Conservation (phyloP, 2,113 vertebrate species). For the Hydrochoerus hydrochaeris region DNA sequence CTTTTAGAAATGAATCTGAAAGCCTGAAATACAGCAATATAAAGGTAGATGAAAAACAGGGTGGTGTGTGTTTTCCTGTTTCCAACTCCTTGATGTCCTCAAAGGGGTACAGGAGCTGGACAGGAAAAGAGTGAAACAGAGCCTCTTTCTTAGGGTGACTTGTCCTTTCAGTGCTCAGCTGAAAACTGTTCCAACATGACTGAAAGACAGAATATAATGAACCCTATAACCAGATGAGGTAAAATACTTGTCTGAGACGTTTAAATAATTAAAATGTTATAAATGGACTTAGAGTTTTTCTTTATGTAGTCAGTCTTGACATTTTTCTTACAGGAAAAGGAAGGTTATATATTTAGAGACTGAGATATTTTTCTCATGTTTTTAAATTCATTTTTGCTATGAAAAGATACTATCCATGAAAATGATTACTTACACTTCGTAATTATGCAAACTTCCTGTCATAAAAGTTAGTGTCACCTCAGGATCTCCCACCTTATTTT, state of each 20-base stretch:
- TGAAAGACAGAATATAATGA: neutral
- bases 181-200: neutral
- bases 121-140: neutral
- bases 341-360: neutral
- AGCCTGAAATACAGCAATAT: neutral
- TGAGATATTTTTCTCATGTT: neutral
- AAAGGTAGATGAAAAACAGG: neutral
- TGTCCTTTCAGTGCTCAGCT: neutral
- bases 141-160: neutral
- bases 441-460: neutral
- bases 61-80: neutral
- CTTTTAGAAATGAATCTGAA: neutral
- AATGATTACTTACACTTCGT: neutral
- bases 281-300: neutral
- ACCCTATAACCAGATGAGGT: neutral
- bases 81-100: neutral
- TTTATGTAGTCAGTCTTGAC: neutral
- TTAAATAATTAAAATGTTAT: neutral
- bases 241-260: neutral
- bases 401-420: neutral
- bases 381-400: neutral
- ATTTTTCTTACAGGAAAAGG: slow-evolving; percentile 7
- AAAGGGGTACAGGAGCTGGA: neutral
- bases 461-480: neutral
- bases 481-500: neutral